A percentile compares a stretch with the other conserved stretches of the same genome.
These are phyloP conservation scores for Ptyas mucosa DNA, from an alignment of 2,113 vertebrate species.

Conservation along the genomic window DNA sequence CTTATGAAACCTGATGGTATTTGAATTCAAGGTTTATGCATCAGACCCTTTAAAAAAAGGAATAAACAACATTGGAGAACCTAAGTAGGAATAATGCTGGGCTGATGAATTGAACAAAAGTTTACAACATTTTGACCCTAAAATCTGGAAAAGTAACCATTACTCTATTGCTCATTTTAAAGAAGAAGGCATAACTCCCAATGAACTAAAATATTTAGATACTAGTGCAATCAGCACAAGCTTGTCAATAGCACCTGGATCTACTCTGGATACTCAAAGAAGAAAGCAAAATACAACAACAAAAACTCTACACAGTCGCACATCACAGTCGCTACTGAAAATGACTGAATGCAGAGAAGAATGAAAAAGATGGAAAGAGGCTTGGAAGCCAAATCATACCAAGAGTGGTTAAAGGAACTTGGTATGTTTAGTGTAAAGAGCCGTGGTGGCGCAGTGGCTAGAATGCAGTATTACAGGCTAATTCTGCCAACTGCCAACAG, in stretches of 20 bases:
- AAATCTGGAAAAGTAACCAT: not conserved
- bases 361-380: not conserved
- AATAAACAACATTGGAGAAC: not conserved
- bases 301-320: not conserved
- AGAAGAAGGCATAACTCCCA: not conserved
- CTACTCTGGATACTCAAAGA: not conserved
- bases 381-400: not conserved
- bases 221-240: not conserved
- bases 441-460: no score
- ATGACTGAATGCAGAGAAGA: not conserved
- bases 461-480: no score
- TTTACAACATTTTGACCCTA: not conserved
- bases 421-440: no score
- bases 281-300: not conserved
- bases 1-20: not conserved
- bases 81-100: not conserved
- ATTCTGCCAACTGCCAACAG: no score
- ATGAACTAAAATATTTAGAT: not conserved
- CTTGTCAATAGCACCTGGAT: not conserved
- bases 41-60: not conserved
- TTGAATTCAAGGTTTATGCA: not conserved
- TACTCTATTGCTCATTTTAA: not conserved
- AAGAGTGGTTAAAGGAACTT: not conserved
- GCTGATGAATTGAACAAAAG: not conserved
- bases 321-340: not conserved